These are phyloP conservation scores for Nothoprocta pentlandii DNA, from an alignment of 2,113 vertebrate genomes.

Conservation along the genomic window DNA sequence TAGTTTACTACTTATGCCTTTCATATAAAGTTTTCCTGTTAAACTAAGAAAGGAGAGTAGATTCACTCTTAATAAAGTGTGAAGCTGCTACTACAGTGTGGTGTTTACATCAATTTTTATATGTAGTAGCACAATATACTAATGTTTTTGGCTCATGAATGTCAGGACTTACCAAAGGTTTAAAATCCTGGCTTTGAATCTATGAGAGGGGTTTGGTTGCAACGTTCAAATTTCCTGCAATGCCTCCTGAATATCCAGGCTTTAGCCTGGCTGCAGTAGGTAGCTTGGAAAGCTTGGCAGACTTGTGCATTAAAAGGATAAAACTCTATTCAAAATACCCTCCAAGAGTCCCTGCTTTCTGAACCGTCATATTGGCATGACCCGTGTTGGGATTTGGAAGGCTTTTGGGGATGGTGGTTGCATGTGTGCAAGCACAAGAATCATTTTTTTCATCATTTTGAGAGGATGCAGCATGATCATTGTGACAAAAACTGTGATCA, in stretches of 20 bases:
- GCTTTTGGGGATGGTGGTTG: neutral
- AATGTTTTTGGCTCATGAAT: neutral
- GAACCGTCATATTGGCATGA: neutral
- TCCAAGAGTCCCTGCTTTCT: neutral
- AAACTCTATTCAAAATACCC: neutral
- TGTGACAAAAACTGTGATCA: neutral
- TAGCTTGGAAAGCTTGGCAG: neutral
- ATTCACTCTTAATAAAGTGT: neutral
- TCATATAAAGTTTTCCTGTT: neutral
- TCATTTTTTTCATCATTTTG: neutral
- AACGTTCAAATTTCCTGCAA: neutral
- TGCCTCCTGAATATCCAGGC: neutral
- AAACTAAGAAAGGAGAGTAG: neutral
- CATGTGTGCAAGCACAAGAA: neutral
- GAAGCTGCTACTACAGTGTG: neutral
- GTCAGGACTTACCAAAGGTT: neutral
- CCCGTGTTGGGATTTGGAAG: neutral
- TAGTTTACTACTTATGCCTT: neutral
- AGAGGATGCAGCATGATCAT: neutral
- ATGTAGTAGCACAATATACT: neutral
- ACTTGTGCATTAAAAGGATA: neutral
- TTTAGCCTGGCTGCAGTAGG: neutral
- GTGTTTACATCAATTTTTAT: neutral
- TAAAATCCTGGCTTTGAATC: neutral
- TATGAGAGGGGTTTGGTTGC: neutral